Conservation (phyloP, 2,888 invertebrate species). For the Epistrophella euchroma region DNA sequence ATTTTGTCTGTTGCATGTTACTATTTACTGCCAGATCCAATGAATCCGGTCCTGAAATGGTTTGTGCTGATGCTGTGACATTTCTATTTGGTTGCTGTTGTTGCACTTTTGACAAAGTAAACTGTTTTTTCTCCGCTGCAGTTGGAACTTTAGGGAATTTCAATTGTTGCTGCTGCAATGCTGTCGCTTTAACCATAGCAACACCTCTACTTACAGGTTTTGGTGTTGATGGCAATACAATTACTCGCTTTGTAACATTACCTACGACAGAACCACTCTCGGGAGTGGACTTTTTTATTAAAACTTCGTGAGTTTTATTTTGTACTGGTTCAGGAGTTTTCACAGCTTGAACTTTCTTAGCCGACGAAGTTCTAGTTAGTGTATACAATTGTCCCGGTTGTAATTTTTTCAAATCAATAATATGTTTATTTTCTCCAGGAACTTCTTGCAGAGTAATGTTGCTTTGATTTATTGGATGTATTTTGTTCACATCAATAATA, state of each 20-base stretch:
- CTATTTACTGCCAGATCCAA: slow-evolving; percentile 23
- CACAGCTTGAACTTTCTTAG: slow-evolving; percentile 26
- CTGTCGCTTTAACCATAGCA: slow-evolving; percentile 53
- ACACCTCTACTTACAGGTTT: slow-evolving; percentile 32
- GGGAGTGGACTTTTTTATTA: slow-evolving; percentile 27
- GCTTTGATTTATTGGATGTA: not conserved
- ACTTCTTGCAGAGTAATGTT: slow-evolving; percentile 32
- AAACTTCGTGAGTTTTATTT: slow-evolving; percentile 18
- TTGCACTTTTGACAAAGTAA: slow-evolving; percentile 57
- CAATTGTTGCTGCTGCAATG: slow-evolving; percentile 77
- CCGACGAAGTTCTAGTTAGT: slow-evolving; percentile 48
- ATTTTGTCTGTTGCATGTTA: not conserved
- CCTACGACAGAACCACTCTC: not conserved
- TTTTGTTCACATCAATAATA: slow-evolving; percentile 64
- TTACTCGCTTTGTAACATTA: slow-evolving; percentile 50
- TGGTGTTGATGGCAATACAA: slow-evolving; percentile 54
- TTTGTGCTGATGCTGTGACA: slow-evolving; percentile 50
- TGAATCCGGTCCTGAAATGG: slow-evolving; percentile 5
- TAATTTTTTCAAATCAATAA: slow-evolving; percentile 70
- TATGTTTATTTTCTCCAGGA: slow-evolving; percentile 49
- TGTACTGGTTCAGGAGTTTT: slow-evolving; percentile 32
- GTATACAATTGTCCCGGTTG: slow-evolving; percentile 76
- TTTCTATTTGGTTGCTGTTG: slow-evolving; percentile 58
- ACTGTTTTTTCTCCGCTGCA: slow-evolving; percentile 64
- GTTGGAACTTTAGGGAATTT: slow-evolving; percentile 78